Percentiles rank a stretch among this genome's conserved stretches.
These are phyloP conservation scores for Cyphomyrus discorhynchus DNA, from an alignment of 2,113 vertebrate genomes.

Conservation along the genomic window DNA sequence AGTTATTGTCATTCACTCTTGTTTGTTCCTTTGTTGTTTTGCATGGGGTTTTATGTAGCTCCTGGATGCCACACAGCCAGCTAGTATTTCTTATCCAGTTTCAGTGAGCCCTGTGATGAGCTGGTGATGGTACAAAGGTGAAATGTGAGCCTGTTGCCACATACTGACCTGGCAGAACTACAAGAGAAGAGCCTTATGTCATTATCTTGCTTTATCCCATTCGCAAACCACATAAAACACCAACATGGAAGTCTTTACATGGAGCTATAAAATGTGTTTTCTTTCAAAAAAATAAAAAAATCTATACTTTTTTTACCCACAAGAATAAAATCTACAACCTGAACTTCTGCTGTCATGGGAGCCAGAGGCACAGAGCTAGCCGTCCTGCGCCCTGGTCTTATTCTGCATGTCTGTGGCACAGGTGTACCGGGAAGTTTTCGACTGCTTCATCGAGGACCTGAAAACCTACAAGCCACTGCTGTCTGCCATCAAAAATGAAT, in stretches of 20 bases:
- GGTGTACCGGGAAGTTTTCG: conserved; percentile 72
- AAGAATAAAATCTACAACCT: background rate
- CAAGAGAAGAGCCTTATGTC: background rate
- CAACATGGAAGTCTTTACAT: background rate
- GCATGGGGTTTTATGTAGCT: background rate
- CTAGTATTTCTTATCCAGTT: background rate
- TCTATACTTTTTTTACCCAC: background rate
- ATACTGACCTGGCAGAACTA: background rate
- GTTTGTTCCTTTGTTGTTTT: background rate
- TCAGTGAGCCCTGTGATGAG: background rate
- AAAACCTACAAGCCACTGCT: conserved; percentile 77
- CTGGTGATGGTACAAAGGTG: background rate
- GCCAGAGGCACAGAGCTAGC: background rate
- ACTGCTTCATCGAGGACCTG: conserved; percentile 71
- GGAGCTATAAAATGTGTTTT: background rate
- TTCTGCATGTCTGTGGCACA: conserved; percentile 33
- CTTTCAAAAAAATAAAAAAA: background rate
- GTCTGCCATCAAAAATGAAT: conserved; percentile 74
- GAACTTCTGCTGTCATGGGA: background rate
- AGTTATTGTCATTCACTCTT: background rate
- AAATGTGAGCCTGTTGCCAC: background rate
- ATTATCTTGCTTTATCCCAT: background rate
- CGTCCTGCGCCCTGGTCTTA: background rate
- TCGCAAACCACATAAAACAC: background rate
- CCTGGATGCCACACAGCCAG: background rate